Conservation (phyloP, 2,113 vertebrate species). For the Monopterus albus region DNA sequence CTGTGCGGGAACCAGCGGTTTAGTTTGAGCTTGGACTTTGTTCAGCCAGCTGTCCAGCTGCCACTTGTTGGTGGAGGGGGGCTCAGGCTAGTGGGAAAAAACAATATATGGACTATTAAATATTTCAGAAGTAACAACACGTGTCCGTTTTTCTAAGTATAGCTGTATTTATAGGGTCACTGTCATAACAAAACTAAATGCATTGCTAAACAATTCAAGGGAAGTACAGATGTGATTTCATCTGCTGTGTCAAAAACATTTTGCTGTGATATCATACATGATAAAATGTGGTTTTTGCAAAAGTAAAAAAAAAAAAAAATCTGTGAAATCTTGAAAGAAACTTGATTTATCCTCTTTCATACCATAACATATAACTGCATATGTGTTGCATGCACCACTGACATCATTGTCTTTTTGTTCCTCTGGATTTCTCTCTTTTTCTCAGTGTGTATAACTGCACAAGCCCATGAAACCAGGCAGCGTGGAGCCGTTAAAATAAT, state of each 20-base stretch:
- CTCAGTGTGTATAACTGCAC: background rate
- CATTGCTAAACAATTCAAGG: background rate
- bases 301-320: background rate
- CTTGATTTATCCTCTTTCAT: too few relatives aligned
- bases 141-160: background rate
- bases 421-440: background rate
- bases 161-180: too few relatives aligned
- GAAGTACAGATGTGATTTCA: background rate
- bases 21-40: conserved; percentile 96
- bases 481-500: conserved; percentile 54
- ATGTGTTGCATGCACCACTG: background rate
- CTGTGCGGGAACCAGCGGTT: conserved; percentile 90
- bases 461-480: conserved; percentile 30
- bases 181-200: background rate
- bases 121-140: background rate
- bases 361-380: background rate
- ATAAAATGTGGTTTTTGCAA: background rate
- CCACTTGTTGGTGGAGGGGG: conserved; percentile 94
- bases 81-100: conserved; percentile 84
- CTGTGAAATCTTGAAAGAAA: background rate
- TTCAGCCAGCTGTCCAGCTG: conserved; percentile 97
- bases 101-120: background rate
- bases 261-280: too few relatives aligned
- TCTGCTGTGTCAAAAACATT: background rate
- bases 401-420: background rate